Evolutionary conservation across 2,888 invertebrate species (phyloP).

Genomic region (Megamerina dolium): DNA sequence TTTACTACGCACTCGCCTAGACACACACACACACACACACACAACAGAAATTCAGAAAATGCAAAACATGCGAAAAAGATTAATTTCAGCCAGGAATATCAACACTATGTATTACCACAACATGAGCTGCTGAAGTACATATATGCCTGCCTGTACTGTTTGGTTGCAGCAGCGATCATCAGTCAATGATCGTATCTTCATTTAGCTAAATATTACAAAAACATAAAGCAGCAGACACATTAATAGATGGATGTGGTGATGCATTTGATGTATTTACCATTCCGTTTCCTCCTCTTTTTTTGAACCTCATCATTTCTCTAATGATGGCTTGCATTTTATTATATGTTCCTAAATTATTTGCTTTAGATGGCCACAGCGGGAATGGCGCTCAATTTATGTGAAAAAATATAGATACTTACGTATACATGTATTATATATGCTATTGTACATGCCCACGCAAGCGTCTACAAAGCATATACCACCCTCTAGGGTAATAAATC

Average conservation of each 20-base stretch:
- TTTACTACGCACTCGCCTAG: neutral
- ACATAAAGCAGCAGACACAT: no score
- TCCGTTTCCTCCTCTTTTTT: no score
- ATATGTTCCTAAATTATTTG: no score
- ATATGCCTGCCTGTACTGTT: constrained; percentile 9
- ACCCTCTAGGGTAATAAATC: constrained; percentile 44
- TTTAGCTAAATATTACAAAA: no score
- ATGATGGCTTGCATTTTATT: no score
- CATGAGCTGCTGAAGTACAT: constrained; percentile 1
- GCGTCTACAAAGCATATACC: no score
- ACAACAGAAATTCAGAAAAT: constrained; percentile 15
- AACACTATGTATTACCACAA: neutral
- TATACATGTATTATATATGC: no score
- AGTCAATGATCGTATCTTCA: no score
- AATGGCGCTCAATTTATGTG: constrained; percentile 25
- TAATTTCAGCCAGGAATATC: constrained; percentile 15
- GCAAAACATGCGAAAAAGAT: constrained; percentile 24
- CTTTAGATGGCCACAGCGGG: constrained; percentile 21
- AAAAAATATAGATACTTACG: no score
- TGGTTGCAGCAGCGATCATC: constrained; percentile 5
- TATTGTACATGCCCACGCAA: constrained; percentile 4
- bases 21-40: neutral
- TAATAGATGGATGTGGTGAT: no score
- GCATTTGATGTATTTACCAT: no score
- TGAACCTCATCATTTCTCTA: no score